Percentiles rank a stretch among this genome's conserved stretches.
Evolutionary conservation across 2,113 vertebrate species (phyloP).

Genomic region (Nothobranchius furzeri): DNA sequence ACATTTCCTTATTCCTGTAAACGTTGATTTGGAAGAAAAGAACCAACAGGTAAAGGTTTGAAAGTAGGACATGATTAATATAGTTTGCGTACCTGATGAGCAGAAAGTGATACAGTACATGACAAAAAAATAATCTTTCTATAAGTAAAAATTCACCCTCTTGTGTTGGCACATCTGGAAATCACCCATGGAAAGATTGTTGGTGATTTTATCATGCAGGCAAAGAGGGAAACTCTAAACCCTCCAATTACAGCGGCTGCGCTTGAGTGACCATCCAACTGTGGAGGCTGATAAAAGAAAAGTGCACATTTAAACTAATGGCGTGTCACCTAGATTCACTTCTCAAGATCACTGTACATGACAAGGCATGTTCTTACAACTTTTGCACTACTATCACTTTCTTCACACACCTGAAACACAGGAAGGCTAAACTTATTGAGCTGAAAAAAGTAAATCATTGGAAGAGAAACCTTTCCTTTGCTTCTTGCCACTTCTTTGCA

Average conservation of each 20-base stretch:
- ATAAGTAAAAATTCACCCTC: slow-evolving; percentile 24
- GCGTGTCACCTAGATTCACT: slow-evolving; percentile 28
- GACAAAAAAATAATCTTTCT: slow-evolving; percentile 10
- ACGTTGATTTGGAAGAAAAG: slow-evolving; percentile 22
- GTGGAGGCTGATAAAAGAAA: slow-evolving; percentile 24
- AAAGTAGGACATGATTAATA: slow-evolving; percentile 22
- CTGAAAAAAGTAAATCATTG: slow-evolving; percentile 2
- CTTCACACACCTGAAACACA: slow-evolving; percentile 47
- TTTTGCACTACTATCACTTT: slow-evolving; percentile 40
- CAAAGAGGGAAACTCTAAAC: slow-evolving; percentile 15
- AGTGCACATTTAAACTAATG: slow-evolving; percentile 8
- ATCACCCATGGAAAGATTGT: slow-evolving; percentile 24
- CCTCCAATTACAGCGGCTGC: slow-evolving; percentile 10
- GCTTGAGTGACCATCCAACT: slow-evolving; percentile 26
- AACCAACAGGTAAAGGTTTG: slow-evolving; percentile 1
- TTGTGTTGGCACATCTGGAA: slow-evolving; percentile 26
- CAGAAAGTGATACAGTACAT: slow-evolving; percentile 26
- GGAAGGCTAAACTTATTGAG: slow-evolving; percentile 51
- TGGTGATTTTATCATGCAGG: slow-evolving; percentile 22
- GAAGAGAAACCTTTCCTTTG: slow-evolving; percentile 48
- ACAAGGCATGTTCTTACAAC: slow-evolving; percentile 36
- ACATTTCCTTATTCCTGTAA: slow-evolving; percentile 42
- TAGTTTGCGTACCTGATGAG: slow-evolving; percentile 11
- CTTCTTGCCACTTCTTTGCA: slow-evolving; percentile 35
- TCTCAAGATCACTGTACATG: slow-evolving; percentile 57